Base-by-base conservation (phyloP, 1,140 invertebrate species). In the Zaprionus inermis region DNA sequence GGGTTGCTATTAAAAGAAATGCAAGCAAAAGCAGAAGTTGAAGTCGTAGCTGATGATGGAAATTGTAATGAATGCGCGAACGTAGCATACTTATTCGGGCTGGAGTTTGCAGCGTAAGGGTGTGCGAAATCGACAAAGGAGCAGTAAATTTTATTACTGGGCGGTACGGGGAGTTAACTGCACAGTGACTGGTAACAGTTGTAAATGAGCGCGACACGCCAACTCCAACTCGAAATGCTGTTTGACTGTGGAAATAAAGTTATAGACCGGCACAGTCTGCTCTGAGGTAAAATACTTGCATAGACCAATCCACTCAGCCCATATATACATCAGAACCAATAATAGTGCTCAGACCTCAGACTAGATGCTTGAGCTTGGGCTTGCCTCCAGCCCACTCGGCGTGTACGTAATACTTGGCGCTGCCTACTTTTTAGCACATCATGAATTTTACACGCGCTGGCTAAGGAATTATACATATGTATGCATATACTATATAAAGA, bases 161-260 rank as follows among this genome's bases (percentile, higher is more conserved):
- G 59, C 59, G 44, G 24, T 16, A 49, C 18, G 41, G 54, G 28
- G 38, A 44, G n/a, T 16, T 44, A 9, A 44, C 38, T 44, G 38
- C 38, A 44, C 38, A 4, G 30, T 20, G 10, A 24, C 56, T 68
- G 66, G 52, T 58, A 74, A 63, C 79, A 71, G 78, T 86, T 86
- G 83, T 79, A 86, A 86, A 86, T 88, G 83, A 86, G 67, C 67
- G 79, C 79, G 83, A 79, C 82, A 86, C 79, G 82, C 83, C 79
- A 85, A 64, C 60, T 41, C 71, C 66, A 85, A 59, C 54, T 38
- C 71, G 66, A 52, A 76, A 78, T 69, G 4, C 22, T 24, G 69
- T 67, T 22, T 38, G 36, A 61, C 38, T 41, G 41, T 30, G 49
- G 72, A 88, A 86, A 86, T 86, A 69, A 88, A 86, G 83, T 82